phyloP scores from a whole-genome alignment of 2,113 vertebrate genomes.

The Aleadryas rufinucha region DNA sequence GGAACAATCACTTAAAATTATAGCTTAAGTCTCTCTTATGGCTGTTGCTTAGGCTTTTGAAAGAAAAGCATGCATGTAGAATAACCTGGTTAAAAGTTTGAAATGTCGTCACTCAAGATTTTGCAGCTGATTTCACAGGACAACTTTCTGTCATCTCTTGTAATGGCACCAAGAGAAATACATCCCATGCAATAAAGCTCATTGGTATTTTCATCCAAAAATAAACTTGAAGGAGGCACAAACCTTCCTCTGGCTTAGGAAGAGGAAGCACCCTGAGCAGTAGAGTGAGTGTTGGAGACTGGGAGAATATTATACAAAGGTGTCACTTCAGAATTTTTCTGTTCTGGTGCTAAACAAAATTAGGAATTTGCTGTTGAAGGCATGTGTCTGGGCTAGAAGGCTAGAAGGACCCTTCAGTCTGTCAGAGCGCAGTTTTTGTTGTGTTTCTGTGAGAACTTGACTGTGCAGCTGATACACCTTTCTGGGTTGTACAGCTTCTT shows the following conservation, averaged over 20 bases:
- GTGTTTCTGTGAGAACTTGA: background rate
- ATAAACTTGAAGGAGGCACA: background rate
- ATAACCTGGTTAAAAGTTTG: background rate
- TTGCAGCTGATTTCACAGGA: background rate
- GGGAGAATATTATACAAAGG: background rate
- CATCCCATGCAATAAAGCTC: background rate
- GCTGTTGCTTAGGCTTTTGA: background rate
- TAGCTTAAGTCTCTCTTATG: background rate
- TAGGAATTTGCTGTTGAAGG: background rate
- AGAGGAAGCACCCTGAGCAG: background rate
- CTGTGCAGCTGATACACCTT: background rate
- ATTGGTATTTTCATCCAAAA: background rate
- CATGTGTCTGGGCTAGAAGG: background rate
- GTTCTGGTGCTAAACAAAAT: background rate
- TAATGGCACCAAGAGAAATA: background rate
- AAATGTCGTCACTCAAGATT: background rate
- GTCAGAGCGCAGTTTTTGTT: background rate
- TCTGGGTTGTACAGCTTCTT: background rate
- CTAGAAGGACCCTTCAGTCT: background rate
- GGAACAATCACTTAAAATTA: background rate
- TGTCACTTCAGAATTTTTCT: background rate
- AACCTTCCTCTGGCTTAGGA: background rate
- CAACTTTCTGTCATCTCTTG: background rate
- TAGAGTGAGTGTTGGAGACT: background rate
- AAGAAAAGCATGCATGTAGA: background rate